These are phyloP conservation scores for Troides helena DNA, from an alignment of 2,888 invertebrate species.

Conservation along the genomic window DNA sequence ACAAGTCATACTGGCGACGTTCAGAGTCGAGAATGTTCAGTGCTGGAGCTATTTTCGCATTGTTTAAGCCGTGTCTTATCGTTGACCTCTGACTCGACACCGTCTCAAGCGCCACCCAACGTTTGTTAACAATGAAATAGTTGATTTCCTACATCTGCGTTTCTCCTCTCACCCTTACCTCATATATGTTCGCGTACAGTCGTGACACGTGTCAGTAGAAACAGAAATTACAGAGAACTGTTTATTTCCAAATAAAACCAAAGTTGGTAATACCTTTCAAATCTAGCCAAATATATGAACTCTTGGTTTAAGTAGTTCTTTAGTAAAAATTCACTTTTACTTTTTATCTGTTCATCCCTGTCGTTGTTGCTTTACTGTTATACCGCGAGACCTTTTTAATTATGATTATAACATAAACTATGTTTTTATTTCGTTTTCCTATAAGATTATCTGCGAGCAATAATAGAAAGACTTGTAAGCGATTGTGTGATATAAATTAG, in stretches of 20 bases:
- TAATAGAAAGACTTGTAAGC: background rate
- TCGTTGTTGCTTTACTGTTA: too few species aligned
- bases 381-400: too few species aligned
- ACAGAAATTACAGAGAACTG: too few species aligned
- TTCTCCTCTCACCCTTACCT: constrained; percentile 56
- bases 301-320: too few species aligned
- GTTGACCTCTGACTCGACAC: constrained; percentile 51
- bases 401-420: too few species aligned
- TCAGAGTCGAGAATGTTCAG: constrained; percentile 4
- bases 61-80: constrained; percentile 32
- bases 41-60: constrained; percentile 14
- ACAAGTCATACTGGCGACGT: background rate
- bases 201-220: constrained; percentile 23
- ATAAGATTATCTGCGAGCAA: too few species aligned
- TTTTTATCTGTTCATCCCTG: too few species aligned
- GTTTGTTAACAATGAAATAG: constrained; percentile 50
- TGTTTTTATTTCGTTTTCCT: too few species aligned
- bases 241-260: too few species aligned
- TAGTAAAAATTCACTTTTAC: too few species aligned
- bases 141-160: constrained; percentile 48
- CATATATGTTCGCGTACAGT: constrained; percentile 61
- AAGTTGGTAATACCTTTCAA: too few species aligned
- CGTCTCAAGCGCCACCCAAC: constrained; percentile 45
- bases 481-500: constrained; percentile 52
- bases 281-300: too few species aligned